phyloP scores from a whole-genome alignment of 2,797 vertebrate species.

The Lithobates sylvaticus region DNA sequence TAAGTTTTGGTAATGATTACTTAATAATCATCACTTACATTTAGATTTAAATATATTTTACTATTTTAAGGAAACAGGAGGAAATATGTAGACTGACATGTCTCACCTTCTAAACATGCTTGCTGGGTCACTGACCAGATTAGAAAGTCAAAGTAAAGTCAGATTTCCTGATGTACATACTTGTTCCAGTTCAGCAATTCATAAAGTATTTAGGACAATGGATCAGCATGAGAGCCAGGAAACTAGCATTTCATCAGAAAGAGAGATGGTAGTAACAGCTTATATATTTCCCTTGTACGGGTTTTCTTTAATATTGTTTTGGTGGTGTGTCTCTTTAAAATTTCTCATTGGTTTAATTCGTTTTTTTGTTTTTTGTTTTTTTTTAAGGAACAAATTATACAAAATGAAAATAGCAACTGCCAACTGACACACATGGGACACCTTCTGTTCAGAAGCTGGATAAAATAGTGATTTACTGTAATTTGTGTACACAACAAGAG shows the following conservation, averaged over 20 bases:
- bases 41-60: too few species aligned
- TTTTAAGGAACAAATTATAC: constrained; percentile 21
- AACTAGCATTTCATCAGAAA: background rate
- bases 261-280: background rate
- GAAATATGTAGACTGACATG: too few species aligned
- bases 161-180: background rate
- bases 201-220: background rate
- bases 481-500: constrained; percentile 16
- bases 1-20: too few species aligned
- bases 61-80: too few species aligned
- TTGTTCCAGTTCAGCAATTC: background rate
- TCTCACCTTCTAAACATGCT: too few species aligned
- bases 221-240: background rate
- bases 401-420: constrained; percentile 32
- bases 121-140: too few species aligned
- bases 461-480: constrained; percentile 1
- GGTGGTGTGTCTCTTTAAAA: background rate
- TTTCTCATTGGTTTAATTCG: background rate
- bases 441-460: constrained; percentile 38
- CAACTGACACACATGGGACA: constrained; percentile 17
- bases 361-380: background rate
- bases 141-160: too few species aligned
- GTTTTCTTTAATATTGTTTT: background rate
- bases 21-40: too few species aligned
- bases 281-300: background rate